Evolutionary conservation across 2,797 vertebrate genomes (phyloP).

Genomic region (Hyperoplus immaculatus): DNA sequence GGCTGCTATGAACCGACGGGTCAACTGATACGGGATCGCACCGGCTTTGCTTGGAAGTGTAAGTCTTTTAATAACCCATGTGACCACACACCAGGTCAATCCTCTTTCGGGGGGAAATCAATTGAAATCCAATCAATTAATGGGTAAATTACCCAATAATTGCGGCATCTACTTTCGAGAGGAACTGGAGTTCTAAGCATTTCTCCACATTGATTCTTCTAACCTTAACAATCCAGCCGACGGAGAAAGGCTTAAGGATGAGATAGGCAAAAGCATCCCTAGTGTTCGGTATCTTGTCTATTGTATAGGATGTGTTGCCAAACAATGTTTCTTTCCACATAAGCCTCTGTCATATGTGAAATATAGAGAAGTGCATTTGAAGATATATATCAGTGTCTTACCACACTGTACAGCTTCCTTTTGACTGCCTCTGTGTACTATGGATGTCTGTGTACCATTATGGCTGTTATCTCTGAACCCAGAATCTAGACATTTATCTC

Average conservation of each 20-base stretch:
- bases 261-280: slow-evolving; percentile 6
- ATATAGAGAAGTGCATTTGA: slow-evolving; percentile 37
- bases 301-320: slow-evolving; percentile 11
- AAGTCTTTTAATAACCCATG: slow-evolving; percentile 65
- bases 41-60: slow-evolving; percentile 70
- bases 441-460: slow-evolving; percentile 63
- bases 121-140: slow-evolving; percentile 58
- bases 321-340: too few species aligned
- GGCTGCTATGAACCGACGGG: slow-evolving; percentile 71
- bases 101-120: slow-evolving; percentile 41
- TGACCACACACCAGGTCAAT: slow-evolving; percentile 40
- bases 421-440: slow-evolving; percentile 51
- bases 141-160: slow-evolving; percentile 45
- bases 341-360: slow-evolving; percentile 16
- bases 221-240: slow-evolving; percentile 31
- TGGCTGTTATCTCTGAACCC: slow-evolving; percentile 59
- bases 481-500: slow-evolving; percentile 67
- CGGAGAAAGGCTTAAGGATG: background rate
- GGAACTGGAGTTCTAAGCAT: slow-evolving; percentile 48
- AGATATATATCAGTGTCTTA: slow-evolving; percentile 35
- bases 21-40: slow-evolving; percentile 68
- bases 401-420: slow-evolving; percentile 32
- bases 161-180: slow-evolving; percentile 40
- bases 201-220: slow-evolving; percentile 48
- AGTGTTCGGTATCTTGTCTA: slow-evolving; percentile 1